Evolutionary conservation across 2,888 invertebrate species (phyloP).

Genomic region (Lathronympha strigana): DNA sequence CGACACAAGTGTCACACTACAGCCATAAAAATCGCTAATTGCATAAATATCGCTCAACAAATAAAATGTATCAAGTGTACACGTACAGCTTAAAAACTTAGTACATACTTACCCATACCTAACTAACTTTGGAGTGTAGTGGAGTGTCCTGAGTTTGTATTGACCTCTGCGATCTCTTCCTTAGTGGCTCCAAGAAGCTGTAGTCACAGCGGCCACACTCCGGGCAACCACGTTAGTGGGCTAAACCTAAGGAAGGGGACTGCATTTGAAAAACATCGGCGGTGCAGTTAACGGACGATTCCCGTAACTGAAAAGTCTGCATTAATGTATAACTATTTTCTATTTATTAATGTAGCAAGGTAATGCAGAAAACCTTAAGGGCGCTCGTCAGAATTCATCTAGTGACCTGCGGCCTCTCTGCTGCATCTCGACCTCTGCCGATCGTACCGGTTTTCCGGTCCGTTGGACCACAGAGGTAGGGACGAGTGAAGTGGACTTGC

Average conservation of each 20-base stretch:
- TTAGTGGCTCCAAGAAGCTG: too few species aligned
- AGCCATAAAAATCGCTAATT: slow-evolving; percentile 13
- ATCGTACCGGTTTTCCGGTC: too few species aligned
- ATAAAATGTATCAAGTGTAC: not conserved
- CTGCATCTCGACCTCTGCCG: too few species aligned
- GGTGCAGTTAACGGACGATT: not conserved
- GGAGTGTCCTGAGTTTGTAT: too few species aligned
- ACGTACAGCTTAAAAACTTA: not conserved
- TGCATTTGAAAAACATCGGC: too few species aligned
- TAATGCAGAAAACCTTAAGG: slow-evolving; percentile 1
- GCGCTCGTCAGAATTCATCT: slow-evolving; percentile 2
- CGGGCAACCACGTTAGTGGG: too few species aligned
- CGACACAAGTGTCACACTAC: not conserved
- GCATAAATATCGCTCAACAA: not conserved
- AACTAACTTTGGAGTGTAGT: not conserved
- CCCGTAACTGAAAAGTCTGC: not conserved
- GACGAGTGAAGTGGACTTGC: too few species aligned
- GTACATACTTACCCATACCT: too few species aligned
- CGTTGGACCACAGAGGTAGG: too few species aligned
- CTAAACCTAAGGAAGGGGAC: too few species aligned
- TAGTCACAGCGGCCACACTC: too few species aligned
- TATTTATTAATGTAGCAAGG: not conserved
- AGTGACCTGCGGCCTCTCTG: not conserved
- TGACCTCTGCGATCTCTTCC: too few species aligned
- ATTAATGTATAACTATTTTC: not conserved